Conservation (phyloP, 1,140 invertebrate genomes). For the Zaprionus africanus region DNA sequence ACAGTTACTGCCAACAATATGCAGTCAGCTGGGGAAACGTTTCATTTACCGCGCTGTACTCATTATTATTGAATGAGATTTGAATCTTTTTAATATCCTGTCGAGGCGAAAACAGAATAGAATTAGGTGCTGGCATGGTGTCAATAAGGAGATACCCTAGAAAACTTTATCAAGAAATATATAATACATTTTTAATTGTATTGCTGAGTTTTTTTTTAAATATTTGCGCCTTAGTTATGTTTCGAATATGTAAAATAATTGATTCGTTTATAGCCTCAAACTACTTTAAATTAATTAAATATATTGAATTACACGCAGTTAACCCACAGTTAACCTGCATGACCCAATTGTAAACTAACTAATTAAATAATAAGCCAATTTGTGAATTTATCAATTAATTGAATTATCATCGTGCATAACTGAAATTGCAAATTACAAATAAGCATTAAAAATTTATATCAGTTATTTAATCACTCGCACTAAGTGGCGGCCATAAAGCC, state of each 20-base stretch:
- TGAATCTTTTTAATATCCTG: conserved; percentile 5
- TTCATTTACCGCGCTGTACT: background rate
- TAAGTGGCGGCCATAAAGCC: conserved; percentile 21
- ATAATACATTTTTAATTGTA: no score
- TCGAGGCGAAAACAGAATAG: background rate
- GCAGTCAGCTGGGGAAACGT: conserved; percentile 3
- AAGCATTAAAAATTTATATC: conserved; percentile 8
- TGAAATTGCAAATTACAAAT: background rate
- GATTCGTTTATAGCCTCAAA: background rate
- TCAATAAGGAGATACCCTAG: background rate
- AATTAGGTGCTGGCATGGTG: background rate
- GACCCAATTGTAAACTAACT: background rate
- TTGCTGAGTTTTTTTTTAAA: no score
- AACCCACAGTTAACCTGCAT: background rate
- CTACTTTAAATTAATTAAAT: background rate
- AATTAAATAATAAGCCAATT: conserved; percentile 2
- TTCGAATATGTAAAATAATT: background rate
- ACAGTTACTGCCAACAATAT: conserved; percentile 9
- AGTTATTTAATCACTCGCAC: conserved; percentile 30
- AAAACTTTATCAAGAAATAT: background rate
- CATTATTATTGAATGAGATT: conserved; percentile 2
- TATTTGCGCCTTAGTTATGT: no score
- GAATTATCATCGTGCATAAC: background rate
- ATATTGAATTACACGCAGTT: background rate
- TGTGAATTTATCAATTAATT: background rate